Conservation (phyloP, 2,113 vertebrate species). For the Oreochromis niloticus region DNA sequence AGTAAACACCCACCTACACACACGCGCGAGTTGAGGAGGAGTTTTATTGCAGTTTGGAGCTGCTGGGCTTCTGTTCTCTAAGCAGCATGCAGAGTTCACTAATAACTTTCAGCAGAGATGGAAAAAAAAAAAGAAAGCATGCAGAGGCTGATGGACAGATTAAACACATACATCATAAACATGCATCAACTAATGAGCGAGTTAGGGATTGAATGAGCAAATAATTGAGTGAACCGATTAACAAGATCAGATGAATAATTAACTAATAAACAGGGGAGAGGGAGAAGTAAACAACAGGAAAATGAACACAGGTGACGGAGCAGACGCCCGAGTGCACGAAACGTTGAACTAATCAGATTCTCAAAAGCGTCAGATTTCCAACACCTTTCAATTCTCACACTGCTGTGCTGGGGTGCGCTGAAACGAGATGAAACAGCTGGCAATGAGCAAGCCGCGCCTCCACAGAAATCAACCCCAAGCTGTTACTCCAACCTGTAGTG, state of each 20-base stretch:
- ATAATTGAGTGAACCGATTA: slow-evolving; percentile 15
- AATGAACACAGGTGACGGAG: slow-evolving; percentile 12
- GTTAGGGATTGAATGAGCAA: neutral
- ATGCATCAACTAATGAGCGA: neutral
- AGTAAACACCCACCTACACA: slow-evolving; percentile 29
- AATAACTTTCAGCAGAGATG: neutral
- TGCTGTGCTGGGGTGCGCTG: neutral
- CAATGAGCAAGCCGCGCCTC: neutral
- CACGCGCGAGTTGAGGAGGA: neutral
- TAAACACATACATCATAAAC: neutral
- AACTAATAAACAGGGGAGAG: neutral
- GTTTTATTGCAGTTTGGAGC: slow-evolving; percentile 10
- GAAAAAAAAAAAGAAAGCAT: neutral
- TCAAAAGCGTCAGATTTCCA: neutral
- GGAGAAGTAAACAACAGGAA: neutral
- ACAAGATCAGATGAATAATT: slow-evolving; percentile 9
- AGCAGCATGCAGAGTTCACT: slow-evolving; percentile 20
- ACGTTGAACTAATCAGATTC: neutral
- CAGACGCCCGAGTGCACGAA: neutral
- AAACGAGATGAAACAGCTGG: neutral
- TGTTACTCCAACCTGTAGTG: neutral
- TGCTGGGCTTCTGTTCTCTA: slow-evolving; percentile 6
- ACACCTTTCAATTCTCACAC: neutral
- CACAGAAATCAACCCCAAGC: neutral
- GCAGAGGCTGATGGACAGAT: neutral